Conservation (phyloP, 2,797 vertebrate species). For the Squalus acanthias region DNA sequence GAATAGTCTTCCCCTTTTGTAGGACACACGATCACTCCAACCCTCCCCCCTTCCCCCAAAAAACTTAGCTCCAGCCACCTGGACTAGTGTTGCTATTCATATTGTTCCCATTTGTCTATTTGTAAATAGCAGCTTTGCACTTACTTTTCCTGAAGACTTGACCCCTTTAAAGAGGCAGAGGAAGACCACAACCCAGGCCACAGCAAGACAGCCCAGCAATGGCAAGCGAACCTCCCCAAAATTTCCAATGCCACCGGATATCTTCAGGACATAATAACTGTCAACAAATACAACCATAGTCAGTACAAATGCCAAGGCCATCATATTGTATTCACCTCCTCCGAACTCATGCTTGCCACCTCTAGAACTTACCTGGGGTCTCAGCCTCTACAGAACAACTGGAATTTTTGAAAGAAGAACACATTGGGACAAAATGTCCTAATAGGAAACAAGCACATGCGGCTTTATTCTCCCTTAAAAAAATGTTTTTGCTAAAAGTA, state of each 20-base stretch:
- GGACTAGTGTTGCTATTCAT: not conserved
- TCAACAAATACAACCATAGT: not conserved
- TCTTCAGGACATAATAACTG: conserved; percentile 84
- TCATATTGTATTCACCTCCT: not conserved
- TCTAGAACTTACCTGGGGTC: not conserved
- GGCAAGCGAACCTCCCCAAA: conserved; percentile 88
- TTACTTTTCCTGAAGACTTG: conserved; percentile 96
- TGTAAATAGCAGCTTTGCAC: conserved; percentile 35
- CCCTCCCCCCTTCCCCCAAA: not conserved
- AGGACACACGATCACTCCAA: not conserved
- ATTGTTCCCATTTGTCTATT: not conserved
- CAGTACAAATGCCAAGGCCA: not conserved
- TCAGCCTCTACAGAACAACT: not conserved
- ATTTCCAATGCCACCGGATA: conserved; percentile 88
- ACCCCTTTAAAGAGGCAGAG: conserved; percentile 95
- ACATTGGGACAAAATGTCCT: not conserved
- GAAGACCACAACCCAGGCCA: conserved; percentile 94
- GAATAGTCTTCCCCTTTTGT: not conserved
- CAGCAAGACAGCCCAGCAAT: conserved; percentile 82
- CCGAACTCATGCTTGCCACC: not conserved
- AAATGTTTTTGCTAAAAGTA: not conserved
- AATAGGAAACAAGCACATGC: not conserved
- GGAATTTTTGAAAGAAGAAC: not conserved
- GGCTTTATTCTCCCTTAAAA: not conserved
- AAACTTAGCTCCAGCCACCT: not conserved